A percentile compares a stretch with the other conserved stretches of the same genome.
These are phyloP conservation scores for Pipistrellus pipistrellus DNA, from an alignment of 2,797 vertebrate genomes.

Conservation along the genomic window DNA sequence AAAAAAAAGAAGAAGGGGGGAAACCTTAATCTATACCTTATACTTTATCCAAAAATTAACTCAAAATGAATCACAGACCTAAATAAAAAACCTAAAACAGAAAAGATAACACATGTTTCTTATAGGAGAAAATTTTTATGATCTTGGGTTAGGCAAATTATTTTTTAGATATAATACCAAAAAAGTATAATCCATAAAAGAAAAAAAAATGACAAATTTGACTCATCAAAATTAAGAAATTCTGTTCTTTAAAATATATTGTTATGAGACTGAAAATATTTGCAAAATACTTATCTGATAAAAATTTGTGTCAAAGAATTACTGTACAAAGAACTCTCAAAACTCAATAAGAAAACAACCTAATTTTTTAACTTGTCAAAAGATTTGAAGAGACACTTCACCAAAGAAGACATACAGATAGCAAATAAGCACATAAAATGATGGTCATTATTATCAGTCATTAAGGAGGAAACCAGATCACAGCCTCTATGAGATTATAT, in stretches of 20 bases:
- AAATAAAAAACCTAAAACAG: constrained; percentile 5
- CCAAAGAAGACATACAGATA: neutral
- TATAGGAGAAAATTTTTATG: constrained; percentile 29
- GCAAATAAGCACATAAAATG: constrained; percentile 1
- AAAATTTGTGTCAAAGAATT: neutral
- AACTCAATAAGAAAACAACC: neutral
- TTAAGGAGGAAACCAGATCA: neutral
- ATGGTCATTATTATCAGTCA: neutral
- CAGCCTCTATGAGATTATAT: neutral
- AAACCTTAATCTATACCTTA: neutral
- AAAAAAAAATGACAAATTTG: neutral
- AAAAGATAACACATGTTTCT: neutral
- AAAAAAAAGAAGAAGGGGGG: neutral
- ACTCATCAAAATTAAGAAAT: constrained; percentile 48
- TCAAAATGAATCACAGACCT: constrained; percentile 3
- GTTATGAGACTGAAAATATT: neutral
- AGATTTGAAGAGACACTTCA: neutral
- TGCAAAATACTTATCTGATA: constrained; percentile 7
- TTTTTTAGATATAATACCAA: neutral
- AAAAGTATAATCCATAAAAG: neutral
- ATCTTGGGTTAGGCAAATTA: neutral
- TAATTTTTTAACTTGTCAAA: neutral
- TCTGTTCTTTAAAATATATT: constrained; percentile 4
- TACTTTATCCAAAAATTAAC: constrained; percentile 23
- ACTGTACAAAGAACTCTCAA: constrained; percentile 9